These are phyloP conservation scores for Epinephelus cyanopodus DNA, from an alignment of 2,113 vertebrate genomes.

Conservation along the genomic window DNA sequence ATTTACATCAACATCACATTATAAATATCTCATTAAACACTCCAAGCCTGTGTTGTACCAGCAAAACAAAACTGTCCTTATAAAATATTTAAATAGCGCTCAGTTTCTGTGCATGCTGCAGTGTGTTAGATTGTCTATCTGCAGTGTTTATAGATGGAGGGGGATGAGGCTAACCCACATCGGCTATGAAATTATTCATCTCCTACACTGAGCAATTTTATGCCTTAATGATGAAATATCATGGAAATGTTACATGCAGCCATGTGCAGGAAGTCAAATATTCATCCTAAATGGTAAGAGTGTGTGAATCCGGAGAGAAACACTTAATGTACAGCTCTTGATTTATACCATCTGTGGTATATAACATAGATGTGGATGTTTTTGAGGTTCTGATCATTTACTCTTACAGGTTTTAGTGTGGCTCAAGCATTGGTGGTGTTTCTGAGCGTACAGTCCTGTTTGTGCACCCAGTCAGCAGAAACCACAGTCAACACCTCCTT, in stretches of 20 bases:
- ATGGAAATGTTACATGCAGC: conserved; percentile 1
- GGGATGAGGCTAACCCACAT: not conserved
- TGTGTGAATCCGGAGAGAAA: conserved; percentile 16
- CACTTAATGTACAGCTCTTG: not conserved
- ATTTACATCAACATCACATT: not conserved
- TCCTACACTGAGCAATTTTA: conserved; percentile 13
- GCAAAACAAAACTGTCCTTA: conserved; percentile 17
- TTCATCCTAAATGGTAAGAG: conserved; percentile 1
- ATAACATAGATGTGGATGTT: conserved; percentile 7
- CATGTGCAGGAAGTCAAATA: conserved; percentile 7
- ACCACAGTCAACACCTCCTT: conserved; percentile 27
- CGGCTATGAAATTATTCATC: conserved; percentile 23
- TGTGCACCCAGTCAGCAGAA: conserved; percentile 36
- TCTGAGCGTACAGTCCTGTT: not conserved
- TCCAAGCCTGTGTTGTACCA: not conserved
- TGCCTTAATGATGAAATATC: conserved; percentile 28
- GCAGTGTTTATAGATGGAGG: not conserved
- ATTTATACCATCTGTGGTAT: not conserved
- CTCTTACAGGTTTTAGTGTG: conserved; percentile 23
- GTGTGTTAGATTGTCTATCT: conserved; percentile 1
- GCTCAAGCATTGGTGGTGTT: not conserved
- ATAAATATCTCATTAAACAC: conserved; percentile 23
- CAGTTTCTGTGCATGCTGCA: not conserved
- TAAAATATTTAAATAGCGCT: conserved; percentile 50
- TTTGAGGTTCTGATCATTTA: conserved; percentile 23